phyloP scores from a whole-genome alignment of 2,888 invertebrate genomes.

The Archips xylosteana region DNA sequence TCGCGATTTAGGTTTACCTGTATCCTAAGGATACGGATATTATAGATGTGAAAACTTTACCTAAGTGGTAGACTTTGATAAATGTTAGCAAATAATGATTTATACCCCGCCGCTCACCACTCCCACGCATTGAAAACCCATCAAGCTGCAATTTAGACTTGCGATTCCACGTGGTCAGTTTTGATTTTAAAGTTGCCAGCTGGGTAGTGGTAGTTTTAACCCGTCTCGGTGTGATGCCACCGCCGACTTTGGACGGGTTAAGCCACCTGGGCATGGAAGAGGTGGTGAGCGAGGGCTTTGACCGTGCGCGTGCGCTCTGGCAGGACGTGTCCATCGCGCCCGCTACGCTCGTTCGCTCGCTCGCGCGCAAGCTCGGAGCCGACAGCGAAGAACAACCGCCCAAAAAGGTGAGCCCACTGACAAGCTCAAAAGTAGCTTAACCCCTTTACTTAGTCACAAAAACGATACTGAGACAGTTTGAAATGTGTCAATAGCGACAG shows the following conservation, averaged over 20 bases:
- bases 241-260: constrained; percentile 12
- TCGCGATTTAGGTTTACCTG: no score
- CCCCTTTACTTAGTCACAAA: no score
- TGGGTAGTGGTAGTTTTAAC: no score
- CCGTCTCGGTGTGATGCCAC: neutral
- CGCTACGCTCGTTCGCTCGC: constrained; percentile 84
- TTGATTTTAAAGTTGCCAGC: no score
- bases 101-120: neutral
- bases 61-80: no score
- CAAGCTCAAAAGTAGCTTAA: no score
- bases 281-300: constrained; percentile 25
- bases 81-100: neutral
- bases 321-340: constrained; percentile 83
- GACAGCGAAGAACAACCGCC: constrained; percentile 88
- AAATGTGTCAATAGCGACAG: no score
- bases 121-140: neutral
- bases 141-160: no score
- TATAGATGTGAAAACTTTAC: no score
- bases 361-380: constrained; percentile 91
- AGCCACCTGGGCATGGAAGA: constrained; percentile 24
- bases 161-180: no score
- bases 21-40: no score
- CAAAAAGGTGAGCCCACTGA: constrained; percentile 87
- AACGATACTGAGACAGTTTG: no score
- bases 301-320: constrained; percentile 57